phyloP scores from a whole-genome alignment of 2,888 invertebrate genomes.

The Ommatoiulus sabulosus region DNA sequence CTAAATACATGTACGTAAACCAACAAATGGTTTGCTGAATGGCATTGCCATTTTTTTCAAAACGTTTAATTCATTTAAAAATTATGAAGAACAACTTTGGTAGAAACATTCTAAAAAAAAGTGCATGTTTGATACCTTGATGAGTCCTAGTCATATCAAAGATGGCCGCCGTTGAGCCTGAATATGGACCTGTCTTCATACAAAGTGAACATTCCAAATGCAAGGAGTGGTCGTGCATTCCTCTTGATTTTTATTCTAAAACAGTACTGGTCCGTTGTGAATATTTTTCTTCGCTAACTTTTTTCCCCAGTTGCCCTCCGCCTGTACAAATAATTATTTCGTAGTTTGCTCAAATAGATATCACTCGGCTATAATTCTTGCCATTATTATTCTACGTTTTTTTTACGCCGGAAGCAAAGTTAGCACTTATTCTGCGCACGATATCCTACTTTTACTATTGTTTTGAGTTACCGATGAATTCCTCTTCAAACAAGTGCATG shows the following conservation, averaged over 20 bases:
- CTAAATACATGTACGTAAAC: too few species aligned
- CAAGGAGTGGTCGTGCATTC: slow-evolving; percentile 44
- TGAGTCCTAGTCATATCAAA: slow-evolving; percentile 51
- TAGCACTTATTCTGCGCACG: slow-evolving; percentile 12
- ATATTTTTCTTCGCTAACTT: slow-evolving; percentile 39
- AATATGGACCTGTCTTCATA: not conserved
- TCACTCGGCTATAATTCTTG: slow-evolving; percentile 34
- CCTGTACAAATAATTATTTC: slow-evolving; percentile 42
- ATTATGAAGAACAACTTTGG: not conserved
- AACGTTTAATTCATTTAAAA: too few species aligned
- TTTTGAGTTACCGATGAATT: not conserved
- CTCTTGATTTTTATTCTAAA: not conserved
- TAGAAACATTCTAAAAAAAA: not conserved
- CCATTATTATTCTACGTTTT: not conserved
- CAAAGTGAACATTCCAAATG: slow-evolving; percentile 51
- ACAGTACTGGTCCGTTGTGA: slow-evolving; percentile 39
- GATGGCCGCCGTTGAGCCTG: slow-evolving; percentile 14
- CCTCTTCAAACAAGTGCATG: slow-evolving; percentile 20
- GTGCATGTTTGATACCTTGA: not conserved
- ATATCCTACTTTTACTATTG: slow-evolving; percentile 6
- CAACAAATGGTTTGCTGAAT: not conserved
- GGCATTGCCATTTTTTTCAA: not conserved
- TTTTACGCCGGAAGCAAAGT: not conserved
- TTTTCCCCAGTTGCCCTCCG: not conserved
- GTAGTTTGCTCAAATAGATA: slow-evolving; percentile 43